Evolutionary conservation across 2,797 vertebrate genomes (phyloP), one percentile per base, ranked within the genome.

Genomic region (Perodicticus potto): DNA sequence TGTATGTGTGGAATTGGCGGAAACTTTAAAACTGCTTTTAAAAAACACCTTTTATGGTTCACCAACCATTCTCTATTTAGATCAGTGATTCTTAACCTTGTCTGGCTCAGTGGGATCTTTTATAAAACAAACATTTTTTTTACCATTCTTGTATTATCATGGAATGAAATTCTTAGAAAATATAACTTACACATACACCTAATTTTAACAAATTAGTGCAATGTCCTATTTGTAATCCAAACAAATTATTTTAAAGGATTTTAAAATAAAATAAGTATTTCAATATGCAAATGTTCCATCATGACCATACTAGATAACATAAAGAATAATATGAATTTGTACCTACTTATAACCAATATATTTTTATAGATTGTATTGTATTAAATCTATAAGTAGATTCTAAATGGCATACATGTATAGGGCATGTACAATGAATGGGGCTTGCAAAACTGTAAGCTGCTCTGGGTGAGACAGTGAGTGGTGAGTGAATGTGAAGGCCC

Each of bases 181-280:
- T 53, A 57, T 53, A 89, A 59, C 5, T 55, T 85, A 9, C 10
- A 57, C 22, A 63, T 27, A 70, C n/a, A 55, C 5, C 67, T 57
- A 53, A 80, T 57, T 78, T 92, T 76, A 93, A 73, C 16, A 86
- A 89, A 84, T 37, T 9, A 57, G 63, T 53, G 29, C 86, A 76
- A 65, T 72, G 11, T 37, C 12, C n/a, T 74, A 93, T 74, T 49
- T 69, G 1, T 9, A 83, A 91, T 43, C 32, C 3, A 81, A 83
- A 90, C 32, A 91, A 69, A 45, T 61, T 90, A 92, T 11, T 32
- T 32, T 70, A 78, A 84, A 72, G 10, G 14, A 61, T 67, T 82
- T 80, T 76, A 49, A 81, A 86, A 81, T 59, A 94, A 95, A 90
- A 32, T 83, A 25, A n/a, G 4, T 23, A 95, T 86, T 92, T 89